Conservation (phyloP, 2,113 vertebrate genomes). For the Sebastes schlegelii region DNA sequence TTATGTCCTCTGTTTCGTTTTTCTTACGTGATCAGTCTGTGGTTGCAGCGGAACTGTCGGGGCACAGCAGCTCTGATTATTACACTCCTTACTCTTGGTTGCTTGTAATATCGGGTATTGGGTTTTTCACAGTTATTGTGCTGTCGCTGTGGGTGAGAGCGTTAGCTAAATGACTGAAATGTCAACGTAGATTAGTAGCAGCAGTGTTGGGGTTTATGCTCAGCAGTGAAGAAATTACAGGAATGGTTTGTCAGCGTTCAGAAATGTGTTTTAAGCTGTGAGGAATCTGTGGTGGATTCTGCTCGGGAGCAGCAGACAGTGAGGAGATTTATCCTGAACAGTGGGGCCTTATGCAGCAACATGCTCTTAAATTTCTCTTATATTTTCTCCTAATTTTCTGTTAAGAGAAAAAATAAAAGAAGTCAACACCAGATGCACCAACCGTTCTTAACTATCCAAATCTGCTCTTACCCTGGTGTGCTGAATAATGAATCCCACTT, state of each 20-base stretch:
- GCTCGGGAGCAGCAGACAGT: not conserved
- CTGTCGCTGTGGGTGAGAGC: constrained; percentile 49
- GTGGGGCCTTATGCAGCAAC: too few species aligned
- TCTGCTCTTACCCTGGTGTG: too few species aligned
- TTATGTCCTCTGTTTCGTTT: not conserved
- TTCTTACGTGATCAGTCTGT: constrained; percentile 18
- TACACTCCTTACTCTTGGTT: constrained; percentile 44
- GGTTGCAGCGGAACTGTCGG: constrained; percentile 29
- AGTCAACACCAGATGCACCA: too few species aligned
- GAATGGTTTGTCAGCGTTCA: constrained; percentile 13
- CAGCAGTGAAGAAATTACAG: constrained; percentile 9
- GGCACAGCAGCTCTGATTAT: constrained; percentile 43
- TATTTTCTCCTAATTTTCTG: too few species aligned
- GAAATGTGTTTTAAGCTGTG: constrained; percentile 22
- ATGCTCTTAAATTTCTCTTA: too few species aligned
- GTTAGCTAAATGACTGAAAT: constrained; percentile 50
- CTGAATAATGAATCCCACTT: too few species aligned
- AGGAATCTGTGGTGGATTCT: constrained; percentile 33
- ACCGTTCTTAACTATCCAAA: too few species aligned
- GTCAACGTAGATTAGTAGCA: constrained; percentile 48
- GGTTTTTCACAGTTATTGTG: constrained; percentile 43
- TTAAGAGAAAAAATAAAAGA: too few species aligned
- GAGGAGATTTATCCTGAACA: not conserved
- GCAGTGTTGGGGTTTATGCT: constrained; percentile 18
- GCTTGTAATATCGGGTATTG: constrained; percentile 49